These are phyloP conservation scores for Hyles euphorbiae DNA, from an alignment of 1,140 invertebrate genomes.

Conservation along the genomic window DNA sequence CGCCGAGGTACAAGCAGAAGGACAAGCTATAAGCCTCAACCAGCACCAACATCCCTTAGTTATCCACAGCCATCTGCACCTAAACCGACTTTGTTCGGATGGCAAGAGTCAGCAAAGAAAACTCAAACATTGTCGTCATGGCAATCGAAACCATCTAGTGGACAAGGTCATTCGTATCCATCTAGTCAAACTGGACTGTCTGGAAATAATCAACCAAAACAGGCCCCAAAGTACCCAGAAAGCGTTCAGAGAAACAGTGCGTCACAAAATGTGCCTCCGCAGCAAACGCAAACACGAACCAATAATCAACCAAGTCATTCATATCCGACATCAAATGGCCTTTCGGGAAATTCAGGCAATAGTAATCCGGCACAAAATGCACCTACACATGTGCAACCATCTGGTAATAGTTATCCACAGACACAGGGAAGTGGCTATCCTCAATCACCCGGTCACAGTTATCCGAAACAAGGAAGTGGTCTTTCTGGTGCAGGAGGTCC, in stretches of 20 bases:
- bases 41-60: constrained; percentile 57
- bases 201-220: constrained; percentile 45
- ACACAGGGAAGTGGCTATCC: constrained; percentile 25
- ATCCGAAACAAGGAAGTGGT: constrained; percentile 25
- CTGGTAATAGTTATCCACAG: constrained; percentile 21
- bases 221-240: constrained; percentile 38
- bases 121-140: constrained; percentile 33
- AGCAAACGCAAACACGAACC: constrained; percentile 23
- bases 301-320: constrained; percentile 41
- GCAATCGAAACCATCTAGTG: constrained; percentile 39
- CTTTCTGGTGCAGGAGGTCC: constrained; percentile 35
- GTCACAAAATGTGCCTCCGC: constrained; percentile 19
- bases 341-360: constrained; percentile 33
- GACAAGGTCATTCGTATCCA: constrained; percentile 59
- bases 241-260: constrained; percentile 46
- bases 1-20: constrained; percentile 45
- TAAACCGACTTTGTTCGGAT: constrained; percentile 59
- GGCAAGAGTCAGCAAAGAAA: constrained; percentile 58
- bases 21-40: constrained; percentile 47
- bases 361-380: constrained; percentile 21
- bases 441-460: background rate
- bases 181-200: constrained; percentile 62
- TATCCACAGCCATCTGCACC: constrained; percentile 52
- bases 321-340: constrained; percentile 47
- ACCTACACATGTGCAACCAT: constrained; percentile 6